Evolutionary conservation across 1,140 invertebrate genomes (phyloP), one percentile per base, ranked within the genome.

Genomic region (Lepidostoma basale): DNA sequence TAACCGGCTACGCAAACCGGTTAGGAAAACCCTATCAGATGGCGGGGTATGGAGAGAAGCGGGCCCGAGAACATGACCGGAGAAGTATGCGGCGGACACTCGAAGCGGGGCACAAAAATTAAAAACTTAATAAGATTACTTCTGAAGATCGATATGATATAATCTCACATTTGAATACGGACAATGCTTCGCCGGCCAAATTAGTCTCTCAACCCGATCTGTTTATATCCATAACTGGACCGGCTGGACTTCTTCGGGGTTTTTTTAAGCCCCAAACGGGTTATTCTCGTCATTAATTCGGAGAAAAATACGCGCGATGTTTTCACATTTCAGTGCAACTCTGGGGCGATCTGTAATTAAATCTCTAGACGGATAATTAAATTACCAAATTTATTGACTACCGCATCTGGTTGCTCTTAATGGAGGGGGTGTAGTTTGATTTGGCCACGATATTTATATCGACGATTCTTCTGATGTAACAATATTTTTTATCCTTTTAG

Each of bases 151-250:
- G 42, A 64, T 64, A 22, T 52, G 62, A 64, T 64, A 52, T 23
- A 33, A 64, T 64, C 44, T 30, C 22, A 28, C 30, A 64, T 64
- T 52, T 64, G 62, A 64, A 64, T 64, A 64, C 23, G 44, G 45
- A 64, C 45, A 36, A 47, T 47, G 26, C 44, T 64, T 33, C 33
- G 22, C 14, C n/a, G 47, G 42, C 25, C 44, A 64, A 47, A 54
- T 64, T 39, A 39, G 56, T 22, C 22, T 39, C 30, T 58, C 28
- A 23, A 28, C 14, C 20, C 20, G 45, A 49, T 49, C 44, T 10
- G 44, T 23, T 22, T 49, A 49, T 23, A 23, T 49, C 45, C 45
- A n/a, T 23, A 49, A 49, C 45, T 49, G 45, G 45, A 49, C n/a
- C 25, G 45, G 45, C 20, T 49, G 45, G 23, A 49, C 8, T 47